Base-by-base conservation (phyloP, 2,888 invertebrate genomes). In the Drosophila stalkeri region DNA sequence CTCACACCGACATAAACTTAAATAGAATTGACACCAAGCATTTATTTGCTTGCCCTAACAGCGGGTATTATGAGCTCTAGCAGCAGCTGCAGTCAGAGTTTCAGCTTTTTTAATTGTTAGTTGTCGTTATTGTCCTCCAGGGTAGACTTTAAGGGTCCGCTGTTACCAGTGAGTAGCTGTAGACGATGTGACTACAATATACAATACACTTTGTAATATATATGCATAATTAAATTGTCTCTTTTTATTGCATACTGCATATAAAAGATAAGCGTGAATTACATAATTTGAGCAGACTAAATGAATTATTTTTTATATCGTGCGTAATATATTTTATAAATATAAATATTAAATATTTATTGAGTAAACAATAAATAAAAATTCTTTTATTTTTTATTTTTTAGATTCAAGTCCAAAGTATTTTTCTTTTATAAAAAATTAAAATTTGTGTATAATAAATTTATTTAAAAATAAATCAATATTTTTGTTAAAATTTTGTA, bases 1-100 rank as follows among this genome's bases (percentile, higher is more conserved):
- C 33, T 20, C 35, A 41, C 23, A 14, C 23, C n/a, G 27, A 27
- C 27, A 5, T 27, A 27, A 5, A 37, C 49, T 46, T 52, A 18
- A 33, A 3, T 33, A 18, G 51, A 56, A 23, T 70, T 70, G 70
- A 62, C 70, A 71, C 54, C 56, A 51, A 43, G 46, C 52, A 46
- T 56, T 46, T 51, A 39, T 49, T 44, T 43, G 33, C 14, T n/a
- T 74, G 57, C 47, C 39, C 72, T 64, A 14, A 64, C 12, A 20
- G 12, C n/a, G 56, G 14, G 73, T 39, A n/a, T 47, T 37, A 33
- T 7, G 41, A 43, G 16, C 47, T 56, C 18, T 35, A 18, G 18
- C 20, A 5, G 14, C 52, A 72, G 20, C 44, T 18, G 35, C 23
- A 33, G n/a, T 12, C 47, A 43, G 11, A 39, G 14, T 18, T 47